phyloP scores from a whole-genome alignment of 2,888 invertebrate genomes.

The Apoderus coryli region DNA sequence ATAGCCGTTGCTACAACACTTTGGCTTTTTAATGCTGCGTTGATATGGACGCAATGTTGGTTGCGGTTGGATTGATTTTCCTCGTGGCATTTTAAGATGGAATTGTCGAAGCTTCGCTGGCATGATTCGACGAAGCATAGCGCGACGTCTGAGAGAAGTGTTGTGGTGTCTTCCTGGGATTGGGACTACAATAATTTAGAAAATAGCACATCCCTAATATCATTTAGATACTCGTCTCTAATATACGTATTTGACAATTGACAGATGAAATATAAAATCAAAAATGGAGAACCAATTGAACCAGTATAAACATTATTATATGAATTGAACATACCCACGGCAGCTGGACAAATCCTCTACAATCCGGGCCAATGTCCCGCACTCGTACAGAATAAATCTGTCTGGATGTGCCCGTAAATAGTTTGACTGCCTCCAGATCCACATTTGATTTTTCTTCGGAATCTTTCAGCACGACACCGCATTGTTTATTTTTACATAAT shows the following conservation, averaged over 20 bases:
- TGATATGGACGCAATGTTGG: slow-evolving; percentile 42
- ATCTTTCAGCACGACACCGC: slow-evolving; percentile 51
- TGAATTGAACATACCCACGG: too few species aligned
- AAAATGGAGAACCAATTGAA: too few species aligned
- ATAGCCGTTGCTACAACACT: slow-evolving; percentile 46
- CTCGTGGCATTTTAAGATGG: slow-evolving; percentile 40
- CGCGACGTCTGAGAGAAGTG: slow-evolving; percentile 26
- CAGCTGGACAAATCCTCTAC: slow-evolving; percentile 57
- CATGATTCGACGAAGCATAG: slow-evolving; percentile 44
- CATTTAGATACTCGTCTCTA: too few species aligned
- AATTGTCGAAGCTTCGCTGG: slow-evolving; percentile 38
- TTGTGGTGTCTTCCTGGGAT: slow-evolving; percentile 21
- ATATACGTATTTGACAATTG: too few species aligned
- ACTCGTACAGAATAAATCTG: slow-evolving; percentile 54
- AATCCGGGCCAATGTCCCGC: slow-evolving; percentile 52
- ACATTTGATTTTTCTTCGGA: slow-evolving; percentile 39
- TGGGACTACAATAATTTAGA: slow-evolving; percentile 26
- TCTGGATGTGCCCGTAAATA: slow-evolving; percentile 45
- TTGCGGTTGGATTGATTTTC: slow-evolving; percentile 17
- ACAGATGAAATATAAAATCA: too few species aligned
- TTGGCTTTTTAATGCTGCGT: slow-evolving; percentile 46
- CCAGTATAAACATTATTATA: too few species aligned
- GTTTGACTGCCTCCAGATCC: slow-evolving; percentile 48
- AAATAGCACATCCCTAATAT: too few species aligned
- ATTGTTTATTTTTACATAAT: slow-evolving; percentile 55